Evolutionary conservation across 1,140 invertebrate genomes (phyloP).

Genomic region (Ips nitidus): DNA sequence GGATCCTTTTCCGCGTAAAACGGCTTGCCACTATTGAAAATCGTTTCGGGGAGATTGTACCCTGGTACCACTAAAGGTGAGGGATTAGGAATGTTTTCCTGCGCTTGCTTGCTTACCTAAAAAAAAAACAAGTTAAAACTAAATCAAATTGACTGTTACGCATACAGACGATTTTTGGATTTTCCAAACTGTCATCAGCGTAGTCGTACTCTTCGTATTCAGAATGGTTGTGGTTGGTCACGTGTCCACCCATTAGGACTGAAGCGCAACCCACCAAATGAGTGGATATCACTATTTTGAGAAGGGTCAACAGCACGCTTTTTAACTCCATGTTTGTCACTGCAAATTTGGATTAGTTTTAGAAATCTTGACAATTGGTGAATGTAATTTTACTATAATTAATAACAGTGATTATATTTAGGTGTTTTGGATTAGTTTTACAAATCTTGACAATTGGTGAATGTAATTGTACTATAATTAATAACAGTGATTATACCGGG

Average conservation of each 20-base stretch:
- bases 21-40: conserved; percentile 69
- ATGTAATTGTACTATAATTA: too few species aligned
- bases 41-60: conserved; percentile 51
- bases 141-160: too few species aligned
- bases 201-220: conserved; percentile 36
- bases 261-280: conserved; percentile 41
- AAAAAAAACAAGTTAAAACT: too few species aligned
- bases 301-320: conserved; percentile 45
- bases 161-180: too few species aligned
- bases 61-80: conserved; percentile 48
- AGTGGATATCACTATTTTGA: conserved; percentile 50
- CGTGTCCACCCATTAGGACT: conserved; percentile 46
- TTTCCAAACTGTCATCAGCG: conserved; percentile 15
- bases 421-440: too few species aligned
- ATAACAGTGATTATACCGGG: neutral
- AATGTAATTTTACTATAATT: neutral
- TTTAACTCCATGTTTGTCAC: conserved; percentile 45
- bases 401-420: neutral
- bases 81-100: conserved; percentile 49
- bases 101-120: too few species aligned
- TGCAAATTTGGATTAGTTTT: too few species aligned
- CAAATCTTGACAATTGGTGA: too few species aligned
- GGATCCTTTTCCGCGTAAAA: conserved; percentile 71
- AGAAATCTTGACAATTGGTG: neutral
- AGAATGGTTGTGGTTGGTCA: conserved; percentile 41